A percentile compares a stretch with the other conserved stretches of the same genome.
Evolutionary conservation across 2,113 vertebrate species (phyloP).

Genomic region (Mellivora capensis): DNA sequence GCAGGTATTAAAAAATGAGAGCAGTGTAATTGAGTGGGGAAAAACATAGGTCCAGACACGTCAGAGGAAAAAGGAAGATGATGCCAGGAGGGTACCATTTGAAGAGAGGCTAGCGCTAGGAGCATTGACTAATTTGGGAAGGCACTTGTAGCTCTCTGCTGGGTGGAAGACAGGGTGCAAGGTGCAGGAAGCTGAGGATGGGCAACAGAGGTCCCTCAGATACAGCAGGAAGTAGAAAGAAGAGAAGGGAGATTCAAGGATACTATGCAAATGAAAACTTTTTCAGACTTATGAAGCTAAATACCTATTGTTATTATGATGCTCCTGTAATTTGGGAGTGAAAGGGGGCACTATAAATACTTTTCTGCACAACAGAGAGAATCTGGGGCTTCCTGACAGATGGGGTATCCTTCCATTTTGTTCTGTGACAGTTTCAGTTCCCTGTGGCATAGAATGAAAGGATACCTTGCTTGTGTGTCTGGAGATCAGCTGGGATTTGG

Average conservation of each 20-base stretch:
- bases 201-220: background rate
- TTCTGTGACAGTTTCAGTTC: background rate
- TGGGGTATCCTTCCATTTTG: background rate
- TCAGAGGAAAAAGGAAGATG: background rate
- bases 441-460: background rate
- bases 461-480: background rate
- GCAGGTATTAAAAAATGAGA: background rate
- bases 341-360: background rate
- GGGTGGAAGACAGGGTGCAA: background rate
- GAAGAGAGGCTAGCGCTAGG: background rate
- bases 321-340: background rate
- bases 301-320: background rate
- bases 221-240: background rate
- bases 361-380: background rate
- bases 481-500: background rate
- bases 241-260: background rate
- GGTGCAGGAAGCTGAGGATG: background rate
- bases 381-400: background rate
- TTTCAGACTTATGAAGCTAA: background rate
- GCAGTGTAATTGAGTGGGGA: background rate
- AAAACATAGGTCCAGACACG: background rate
- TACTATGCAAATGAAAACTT: no score
- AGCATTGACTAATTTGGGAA: background rate
- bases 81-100: background rate
- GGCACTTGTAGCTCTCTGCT: background rate